A percentile compares a stretch with the other conserved stretches of the same genome.
Evolutionary conservation across 2,113 vertebrate genomes (phyloP).

Genomic region (Axis porcinus): DNA sequence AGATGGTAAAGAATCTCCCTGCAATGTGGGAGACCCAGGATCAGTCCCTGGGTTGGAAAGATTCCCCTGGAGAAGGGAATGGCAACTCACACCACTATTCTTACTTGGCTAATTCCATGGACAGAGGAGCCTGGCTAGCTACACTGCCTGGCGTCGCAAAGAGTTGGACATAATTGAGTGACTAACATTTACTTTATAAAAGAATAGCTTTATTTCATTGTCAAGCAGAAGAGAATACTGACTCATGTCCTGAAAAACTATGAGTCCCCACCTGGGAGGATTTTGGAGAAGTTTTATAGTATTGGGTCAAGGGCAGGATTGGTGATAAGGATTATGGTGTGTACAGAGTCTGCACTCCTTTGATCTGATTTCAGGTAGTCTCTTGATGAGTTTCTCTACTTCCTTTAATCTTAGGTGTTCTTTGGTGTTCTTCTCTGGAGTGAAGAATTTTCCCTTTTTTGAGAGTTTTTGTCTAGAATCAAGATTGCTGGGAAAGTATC

Average conservation of each 20-base stretch:
- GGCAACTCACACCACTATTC: not conserved
- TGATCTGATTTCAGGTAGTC: not conserved
- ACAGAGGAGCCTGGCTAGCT: not conserved
- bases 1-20: not conserved
- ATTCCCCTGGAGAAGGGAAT: not conserved
- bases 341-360: not conserved
- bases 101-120: not conserved
- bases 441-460: not conserved
- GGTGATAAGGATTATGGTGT: not conserved
- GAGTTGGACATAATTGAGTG: not conserved
- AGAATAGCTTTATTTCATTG: not conserved
- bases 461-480: not conserved
- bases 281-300: not conserved
- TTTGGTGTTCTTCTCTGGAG: not conserved
- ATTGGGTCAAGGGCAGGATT: not conserved
- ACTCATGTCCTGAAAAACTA: not conserved
- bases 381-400: not conserved
- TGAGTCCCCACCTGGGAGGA: not conserved
- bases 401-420: not conserved
- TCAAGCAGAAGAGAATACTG: not conserved
- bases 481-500: not conserved
- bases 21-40: not conserved
- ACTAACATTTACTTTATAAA: not conserved
- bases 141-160: not conserved
- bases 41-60: not conserved